Evolutionary conservation across 2,888 invertebrate genomes (phyloP).

Genomic region (Spisula subtruncata): DNA sequence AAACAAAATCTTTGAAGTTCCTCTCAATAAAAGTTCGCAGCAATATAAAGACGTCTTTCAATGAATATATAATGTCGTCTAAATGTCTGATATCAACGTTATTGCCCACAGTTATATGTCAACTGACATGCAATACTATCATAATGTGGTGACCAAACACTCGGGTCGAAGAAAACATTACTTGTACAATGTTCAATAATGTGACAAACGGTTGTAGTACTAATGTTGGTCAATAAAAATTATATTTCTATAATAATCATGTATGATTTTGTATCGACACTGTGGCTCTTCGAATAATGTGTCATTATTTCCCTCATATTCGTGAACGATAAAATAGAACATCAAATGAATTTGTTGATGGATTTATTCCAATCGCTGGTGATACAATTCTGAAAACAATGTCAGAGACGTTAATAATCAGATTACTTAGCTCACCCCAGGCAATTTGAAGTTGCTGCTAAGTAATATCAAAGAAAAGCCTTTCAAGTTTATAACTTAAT

Average conservation of each 20-base stretch:
- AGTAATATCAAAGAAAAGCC: neutral
- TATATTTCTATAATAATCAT: no score
- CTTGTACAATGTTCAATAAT: no score
- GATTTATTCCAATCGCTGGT: neutral
- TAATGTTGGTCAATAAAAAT: no score
- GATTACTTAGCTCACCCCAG: neutral
- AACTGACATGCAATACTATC: conserved; percentile 1
- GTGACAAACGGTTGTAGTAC: no score
- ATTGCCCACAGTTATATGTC: neutral
- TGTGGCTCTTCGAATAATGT: no score
- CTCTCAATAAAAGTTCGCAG: neutral
- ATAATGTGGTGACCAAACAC: neutral
- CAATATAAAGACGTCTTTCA: conserved; percentile 9
- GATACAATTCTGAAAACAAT: neutral
- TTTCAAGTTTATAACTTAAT: neutral
- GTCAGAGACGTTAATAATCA: neutral
- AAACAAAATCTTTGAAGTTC: neutral
- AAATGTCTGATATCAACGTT: conserved; percentile 2
- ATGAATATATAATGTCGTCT: neutral
- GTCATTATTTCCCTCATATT: neutral
- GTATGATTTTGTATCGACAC: no score
- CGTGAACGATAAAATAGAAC: neutral
- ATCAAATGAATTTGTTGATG: neutral
- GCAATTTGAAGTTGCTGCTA: neutral
- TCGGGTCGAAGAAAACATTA: no score